Evolutionary conservation across 2,113 vertebrate species (phyloP), one percentile per base, ranked within the genome.

Genomic region (Lepidiolamprologus cunningtoni): DNA sequence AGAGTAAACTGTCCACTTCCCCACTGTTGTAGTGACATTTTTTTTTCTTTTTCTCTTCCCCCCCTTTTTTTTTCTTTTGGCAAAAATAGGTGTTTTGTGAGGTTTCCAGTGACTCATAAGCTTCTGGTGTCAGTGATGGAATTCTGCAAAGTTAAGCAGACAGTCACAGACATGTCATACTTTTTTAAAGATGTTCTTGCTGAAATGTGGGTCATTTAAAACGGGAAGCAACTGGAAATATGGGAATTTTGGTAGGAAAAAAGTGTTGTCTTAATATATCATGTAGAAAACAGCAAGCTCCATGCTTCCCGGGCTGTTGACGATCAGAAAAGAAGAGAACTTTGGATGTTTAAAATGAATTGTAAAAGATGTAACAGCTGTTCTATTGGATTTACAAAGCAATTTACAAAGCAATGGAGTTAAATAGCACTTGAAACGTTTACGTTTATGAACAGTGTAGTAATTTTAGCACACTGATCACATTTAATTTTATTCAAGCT

Each of bases 71-170:
- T 28, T 76, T 8, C 21, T 47, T 31, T 31, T 91, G 82, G 82
- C 81, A 91, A 28, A 89, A 86, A 68, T 45, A 81, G 71, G 78
- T 86, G 78, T 92, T 93, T 92, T 82, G 89, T 73, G 81, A 92
- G 50, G 66, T 84, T 88, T 89, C 55, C 58, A 84, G 83, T 92
- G 84, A 93, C 78, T 91, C 82, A 85, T 33, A 84, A 88, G 88
- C 81, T 80, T 42, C 17, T 89, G 40, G 57, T 83, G 82, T 87
- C 85, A 87, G 58, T 45, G 83, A 79, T 71, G 55, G 26, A 81
- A 81, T 81, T 82, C 68, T 86, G 84, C 47, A 89, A 82, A 89
- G 83, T 84, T 61, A 90, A 85, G 83, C 52, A 52, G 58, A 87
- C 85, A 54, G 80, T 66, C 79, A 86, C 71, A 81, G 80, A 87